Conservation (phyloP, 2,888 invertebrate species). For the Acanthosoma haemorrhoidale region DNA sequence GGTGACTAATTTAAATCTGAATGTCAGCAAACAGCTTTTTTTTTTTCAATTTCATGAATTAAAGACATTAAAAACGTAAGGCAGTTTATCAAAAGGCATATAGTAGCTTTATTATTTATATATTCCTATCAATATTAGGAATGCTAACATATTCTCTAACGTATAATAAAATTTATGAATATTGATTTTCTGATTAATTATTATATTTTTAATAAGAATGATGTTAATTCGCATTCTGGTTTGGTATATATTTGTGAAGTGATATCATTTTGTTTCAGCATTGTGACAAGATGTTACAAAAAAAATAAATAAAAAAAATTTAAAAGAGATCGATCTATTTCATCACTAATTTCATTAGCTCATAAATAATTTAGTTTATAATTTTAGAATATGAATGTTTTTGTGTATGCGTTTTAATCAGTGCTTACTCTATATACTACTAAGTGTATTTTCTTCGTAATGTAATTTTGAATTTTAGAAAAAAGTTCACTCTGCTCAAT, state of each 20-base stretch:
- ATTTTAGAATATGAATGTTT: neutral
- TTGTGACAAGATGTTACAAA: constrained; percentile 19
- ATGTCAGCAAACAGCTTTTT: too few relatives aligned
- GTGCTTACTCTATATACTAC: neutral
- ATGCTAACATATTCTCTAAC: too few relatives aligned
- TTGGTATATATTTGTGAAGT: constrained; percentile 19
- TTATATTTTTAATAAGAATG: constrained; percentile 5
- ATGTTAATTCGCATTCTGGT: constrained; percentile 21
- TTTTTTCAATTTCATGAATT: too few relatives aligned
- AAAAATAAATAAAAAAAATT: neutral
- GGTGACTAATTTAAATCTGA: too few relatives aligned
- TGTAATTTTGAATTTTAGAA: neutral
- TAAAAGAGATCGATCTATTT: neutral
- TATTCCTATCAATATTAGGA: too few relatives aligned
- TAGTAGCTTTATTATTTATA: too few relatives aligned
- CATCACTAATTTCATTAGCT: neutral
- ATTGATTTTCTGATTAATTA: too few relatives aligned
- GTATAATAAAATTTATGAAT: too few relatives aligned
- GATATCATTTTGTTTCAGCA: constrained; percentile 18
- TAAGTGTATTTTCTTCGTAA: neutral
- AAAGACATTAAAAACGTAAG: too few relatives aligned
- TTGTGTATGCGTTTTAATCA: neutral
- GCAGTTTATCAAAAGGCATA: too few relatives aligned
- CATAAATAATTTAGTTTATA: neutral
- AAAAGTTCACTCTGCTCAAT: constrained; percentile 11